A percentile compares a stretch with the other conserved stretches of the same genome.
phyloP scores from a whole-genome alignment of 2,888 invertebrate species.

The Phengaris alcon region DNA sequence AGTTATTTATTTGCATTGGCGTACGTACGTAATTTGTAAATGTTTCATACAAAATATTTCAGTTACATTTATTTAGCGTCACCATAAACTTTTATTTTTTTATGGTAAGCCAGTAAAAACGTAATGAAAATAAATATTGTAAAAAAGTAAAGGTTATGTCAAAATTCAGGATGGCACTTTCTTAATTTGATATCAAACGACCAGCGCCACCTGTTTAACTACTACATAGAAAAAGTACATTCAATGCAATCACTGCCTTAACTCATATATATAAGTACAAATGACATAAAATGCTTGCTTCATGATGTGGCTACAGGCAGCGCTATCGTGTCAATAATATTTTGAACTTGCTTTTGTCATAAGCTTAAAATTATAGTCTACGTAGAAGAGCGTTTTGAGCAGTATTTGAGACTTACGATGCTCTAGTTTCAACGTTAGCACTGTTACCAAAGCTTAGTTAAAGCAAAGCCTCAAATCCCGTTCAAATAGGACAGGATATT shows the following conservation, averaged over 20 bases:
- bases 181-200: conserved; percentile 53
- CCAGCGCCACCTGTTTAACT: conserved; percentile 70
- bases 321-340: conserved; percentile 38
- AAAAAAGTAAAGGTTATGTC: conserved; percentile 28
- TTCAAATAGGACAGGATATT: conserved; percentile 40
- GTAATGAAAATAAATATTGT: background rate
- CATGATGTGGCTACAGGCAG: conserved; percentile 37
- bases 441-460: conserved; percentile 39
- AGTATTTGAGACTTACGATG: conserved; percentile 57
- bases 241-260: conserved; percentile 68
- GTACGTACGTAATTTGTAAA: too few species aligned
- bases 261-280: conserved; percentile 37
- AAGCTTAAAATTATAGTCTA: conserved; percentile 28
- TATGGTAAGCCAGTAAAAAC: conserved; percentile 30
- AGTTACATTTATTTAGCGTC: conserved; percentile 53
- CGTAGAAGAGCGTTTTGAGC: conserved; percentile 46
- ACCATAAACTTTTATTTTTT: conserved; percentile 56
- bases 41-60: background rate
- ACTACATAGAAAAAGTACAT: conserved; percentile 30
- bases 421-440: conserved; percentile 35
- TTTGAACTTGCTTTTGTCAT: conserved; percentile 37
- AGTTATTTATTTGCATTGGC: background rate
- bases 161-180: conserved; percentile 74
- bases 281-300: conserved; percentile 34
- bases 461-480: conserved; percentile 46